These are phyloP conservation scores for Eueremaeus valkanovi DNA, from an alignment of 2,888 invertebrate genomes.

Conservation along the genomic window DNA sequence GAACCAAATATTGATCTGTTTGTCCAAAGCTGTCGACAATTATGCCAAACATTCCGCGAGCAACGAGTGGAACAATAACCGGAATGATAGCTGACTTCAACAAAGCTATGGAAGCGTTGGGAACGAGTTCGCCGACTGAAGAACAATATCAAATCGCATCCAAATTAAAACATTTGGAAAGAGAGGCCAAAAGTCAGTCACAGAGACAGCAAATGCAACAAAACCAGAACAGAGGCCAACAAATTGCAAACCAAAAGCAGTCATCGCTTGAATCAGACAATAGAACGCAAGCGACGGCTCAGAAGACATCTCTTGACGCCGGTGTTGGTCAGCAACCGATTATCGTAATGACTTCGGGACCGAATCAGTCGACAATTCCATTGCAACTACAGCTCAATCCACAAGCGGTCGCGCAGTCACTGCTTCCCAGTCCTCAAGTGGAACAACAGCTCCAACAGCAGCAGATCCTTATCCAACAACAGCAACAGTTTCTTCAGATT, in stretches of 20 bases:
- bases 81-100: constrained; percentile 48
- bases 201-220: constrained; percentile 18
- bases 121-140: constrained; percentile 45
- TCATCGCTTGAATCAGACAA: background rate
- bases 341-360: constrained; percentile 35
- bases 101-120: constrained; percentile 46
- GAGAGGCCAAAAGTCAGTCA: background rate
- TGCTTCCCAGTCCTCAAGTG: constrained; percentile 29
- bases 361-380: constrained; percentile 36
- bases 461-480: constrained; percentile 48
- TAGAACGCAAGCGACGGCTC: background rate
- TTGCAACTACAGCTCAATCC: constrained; percentile 33
- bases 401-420: constrained; percentile 20
- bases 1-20: background rate
- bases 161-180: background rate
- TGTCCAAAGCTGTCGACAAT: background rate
- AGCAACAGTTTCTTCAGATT: constrained; percentile 48
- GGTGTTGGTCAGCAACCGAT: constrained; percentile 17
- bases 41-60: constrained; percentile 43
- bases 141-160: constrained; percentile 34
- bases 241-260: background rate
- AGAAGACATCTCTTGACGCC: constrained; percentile 28
- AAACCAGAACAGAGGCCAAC: background rate
- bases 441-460: constrained; percentile 52
- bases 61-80: constrained; percentile 47